phyloP scores from a whole-genome alignment of 2,888 invertebrate species.

The Troides aeacus region DNA sequence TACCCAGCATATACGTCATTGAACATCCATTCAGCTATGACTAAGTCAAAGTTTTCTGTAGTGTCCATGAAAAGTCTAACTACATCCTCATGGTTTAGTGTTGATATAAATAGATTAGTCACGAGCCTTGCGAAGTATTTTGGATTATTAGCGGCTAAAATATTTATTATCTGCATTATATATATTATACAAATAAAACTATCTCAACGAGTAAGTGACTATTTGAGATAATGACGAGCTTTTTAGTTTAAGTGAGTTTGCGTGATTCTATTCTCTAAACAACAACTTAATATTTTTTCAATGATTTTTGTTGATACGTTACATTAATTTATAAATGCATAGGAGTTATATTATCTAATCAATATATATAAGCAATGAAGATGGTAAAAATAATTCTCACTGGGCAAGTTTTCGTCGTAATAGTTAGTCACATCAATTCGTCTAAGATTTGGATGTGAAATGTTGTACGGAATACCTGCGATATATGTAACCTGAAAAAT shows the following conservation, averaged over 20 bases:
- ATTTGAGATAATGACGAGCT: no score
- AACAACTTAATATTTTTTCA: no score
- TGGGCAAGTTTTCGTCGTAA: constrained; percentile 2
- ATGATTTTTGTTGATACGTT: not conserved
- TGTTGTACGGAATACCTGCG: constrained; percentile 7
- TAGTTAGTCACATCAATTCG: constrained; percentile 14
- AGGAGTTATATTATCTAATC: no score
- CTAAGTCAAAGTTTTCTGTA: constrained; percentile 44
- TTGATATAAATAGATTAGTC: constrained; percentile 6
- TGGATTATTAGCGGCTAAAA: not conserved
- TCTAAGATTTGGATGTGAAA: constrained; percentile 6
- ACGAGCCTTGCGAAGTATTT: constrained; percentile 3
- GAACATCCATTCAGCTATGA: constrained; percentile 49
- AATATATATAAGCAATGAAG: not conserved
- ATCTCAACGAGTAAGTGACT: not conserved
- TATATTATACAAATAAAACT: not conserved
- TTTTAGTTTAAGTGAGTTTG: no score
- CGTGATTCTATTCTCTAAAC: no score
- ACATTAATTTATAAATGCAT: not conserved
- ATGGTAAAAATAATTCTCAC: not conserved
- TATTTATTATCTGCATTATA: not conserved
- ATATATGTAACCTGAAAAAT: constrained; percentile 17
- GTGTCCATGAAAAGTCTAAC: constrained; percentile 42
- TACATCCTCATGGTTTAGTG: constrained; percentile 11
- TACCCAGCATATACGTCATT: constrained; percentile 45